Evolutionary conservation across 1,140 invertebrate species (phyloP).

Genomic region (Drosophila ogumai): DNA sequence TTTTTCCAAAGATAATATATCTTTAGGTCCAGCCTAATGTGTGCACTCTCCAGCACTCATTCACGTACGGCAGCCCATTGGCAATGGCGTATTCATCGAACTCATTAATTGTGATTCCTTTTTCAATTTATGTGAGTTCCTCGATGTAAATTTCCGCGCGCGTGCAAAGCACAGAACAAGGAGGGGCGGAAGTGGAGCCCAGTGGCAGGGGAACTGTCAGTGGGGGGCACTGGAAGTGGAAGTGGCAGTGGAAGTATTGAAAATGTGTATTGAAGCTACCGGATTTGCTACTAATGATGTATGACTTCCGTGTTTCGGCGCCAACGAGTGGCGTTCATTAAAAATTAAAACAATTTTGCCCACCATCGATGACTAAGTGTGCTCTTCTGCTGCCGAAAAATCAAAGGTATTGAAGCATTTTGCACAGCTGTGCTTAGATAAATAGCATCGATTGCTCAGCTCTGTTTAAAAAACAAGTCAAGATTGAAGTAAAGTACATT

Average conservation of each 20-base stretch:
- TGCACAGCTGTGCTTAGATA: conserved; percentile 5
- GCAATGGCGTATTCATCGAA: conserved; percentile 76
- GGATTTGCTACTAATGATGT: conserved; percentile 82
- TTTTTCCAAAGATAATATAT: rapidly evolving
- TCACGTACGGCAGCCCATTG: conserved; percentile 33
- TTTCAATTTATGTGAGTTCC: conserved; percentile 73
- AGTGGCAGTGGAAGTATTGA: conserved; percentile 31
- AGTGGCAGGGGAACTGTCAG: neutral
- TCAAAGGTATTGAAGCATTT: conserved; percentile 6
- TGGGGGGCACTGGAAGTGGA: neutral
- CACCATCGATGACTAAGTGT: conserved; percentile 26
- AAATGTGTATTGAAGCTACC: conserved; percentile 67
- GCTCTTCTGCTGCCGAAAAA: conserved; percentile 21
- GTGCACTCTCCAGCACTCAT: conserved; percentile 11
- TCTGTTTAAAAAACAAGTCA: no score
- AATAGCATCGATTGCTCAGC: neutral
- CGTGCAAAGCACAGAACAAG: conserved; percentile 28
- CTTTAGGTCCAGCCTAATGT: conserved; percentile 19
- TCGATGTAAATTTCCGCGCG: conserved; percentile 60
- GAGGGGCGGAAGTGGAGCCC: conserved; percentile 2
- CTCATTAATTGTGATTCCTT: conserved; percentile 83
- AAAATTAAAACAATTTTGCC: conserved; percentile 71
- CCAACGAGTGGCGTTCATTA: conserved; percentile 65
- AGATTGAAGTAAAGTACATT: no score
- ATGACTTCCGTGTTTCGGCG: conserved; percentile 68